Base-by-base conservation (phyloP, 2,113 vertebrate genomes). In the Vanacampus margaritifer region DNA sequence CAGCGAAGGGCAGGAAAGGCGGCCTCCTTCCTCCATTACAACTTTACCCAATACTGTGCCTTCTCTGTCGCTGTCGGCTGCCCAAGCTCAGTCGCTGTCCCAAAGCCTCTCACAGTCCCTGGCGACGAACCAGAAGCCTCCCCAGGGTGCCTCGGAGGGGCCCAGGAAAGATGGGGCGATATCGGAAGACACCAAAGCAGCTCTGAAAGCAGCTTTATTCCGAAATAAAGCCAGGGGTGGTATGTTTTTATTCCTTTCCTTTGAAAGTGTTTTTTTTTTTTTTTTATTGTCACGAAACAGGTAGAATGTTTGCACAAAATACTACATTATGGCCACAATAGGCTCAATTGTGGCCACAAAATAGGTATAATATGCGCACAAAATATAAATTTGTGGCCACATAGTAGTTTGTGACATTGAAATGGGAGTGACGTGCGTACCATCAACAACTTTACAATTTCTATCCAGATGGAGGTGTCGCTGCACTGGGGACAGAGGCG, bases 141-240 rank as follows among this genome's bases (percentile, higher is more conserved):
- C 79, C n/a, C 79, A 67, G 0, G 90, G 88, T 72, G 71, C 83
- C 5, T 89, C 78, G 17, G 93, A 89, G 9, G 88, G 85, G 0
- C 87, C 92, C 2, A 93, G 94, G 68, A 92, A 90, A 66, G 96
- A 97, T 5, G 95, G 95, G 0, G 93, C 94, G 24, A 98, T 98
- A 85, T 98, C 96, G 0, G 94, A 96, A 6, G 94, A 96, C 69
- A 97, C 96, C 43, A 98, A 98, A 81, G 93, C 93, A 0, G 96
- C 96, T 1, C 95, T 98, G 4, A 97, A 94, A 79, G 95, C 95
- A 0, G 94, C 93, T 6, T 82, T 98, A 72, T 87, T 94, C 73
- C 90, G 94, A 79, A 94, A 97, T 78, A 95, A 91, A 73, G 90
- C 91, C 61, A 92, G 92, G 89, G 93, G 94, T 92, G 95, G 95